A percentile compares a stretch with the other conserved stretches of the same genome.
Conservation (phyloP, 2,113 vertebrate genomes). For the Amphiprion ocellaris region DNA sequence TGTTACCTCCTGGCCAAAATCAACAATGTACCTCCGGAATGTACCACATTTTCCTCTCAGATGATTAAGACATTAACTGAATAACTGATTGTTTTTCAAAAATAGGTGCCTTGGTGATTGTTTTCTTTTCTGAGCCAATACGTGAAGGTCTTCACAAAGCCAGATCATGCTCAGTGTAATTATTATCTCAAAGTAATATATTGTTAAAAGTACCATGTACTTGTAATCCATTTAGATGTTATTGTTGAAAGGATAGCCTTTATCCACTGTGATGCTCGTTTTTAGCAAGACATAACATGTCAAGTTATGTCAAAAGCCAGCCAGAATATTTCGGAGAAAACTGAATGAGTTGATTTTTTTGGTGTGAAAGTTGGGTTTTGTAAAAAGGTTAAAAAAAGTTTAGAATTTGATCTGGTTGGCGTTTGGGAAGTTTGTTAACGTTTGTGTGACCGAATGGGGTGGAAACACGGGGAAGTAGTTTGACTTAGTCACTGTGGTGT, state of each 20-base stretch:
- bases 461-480: conserved; percentile 27
- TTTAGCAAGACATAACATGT: background rate
- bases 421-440: conserved; percentile 49
- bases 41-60: conserved; percentile 8
- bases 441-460: conserved; percentile 15
- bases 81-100: conserved; percentile 22
- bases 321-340: conserved; percentile 3
- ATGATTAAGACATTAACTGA: conserved; percentile 27
- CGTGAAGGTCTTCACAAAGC: conserved; percentile 21
- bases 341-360: conserved; percentile 16
- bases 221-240: background rate
- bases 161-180: background rate
- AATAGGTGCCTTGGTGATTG: conserved; percentile 51
- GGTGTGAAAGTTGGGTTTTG: conserved; percentile 21
- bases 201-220: background rate
- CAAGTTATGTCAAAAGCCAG: background rate
- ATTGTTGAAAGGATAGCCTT: background rate
- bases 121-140: conserved; percentile 48
- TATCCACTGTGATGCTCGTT: background rate
- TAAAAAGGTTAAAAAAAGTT: conserved; percentile 41
- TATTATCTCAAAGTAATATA: conserved; percentile 4
- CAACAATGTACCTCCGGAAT: background rate
- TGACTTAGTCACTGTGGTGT: conserved; percentile 54
- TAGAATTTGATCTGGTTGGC: conserved; percentile 42
- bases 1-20: conserved; percentile 1